These are phyloP conservation scores for Tringa solitaria DNA, from an alignment of 2,113 vertebrate species.

Conservation along the genomic window DNA sequence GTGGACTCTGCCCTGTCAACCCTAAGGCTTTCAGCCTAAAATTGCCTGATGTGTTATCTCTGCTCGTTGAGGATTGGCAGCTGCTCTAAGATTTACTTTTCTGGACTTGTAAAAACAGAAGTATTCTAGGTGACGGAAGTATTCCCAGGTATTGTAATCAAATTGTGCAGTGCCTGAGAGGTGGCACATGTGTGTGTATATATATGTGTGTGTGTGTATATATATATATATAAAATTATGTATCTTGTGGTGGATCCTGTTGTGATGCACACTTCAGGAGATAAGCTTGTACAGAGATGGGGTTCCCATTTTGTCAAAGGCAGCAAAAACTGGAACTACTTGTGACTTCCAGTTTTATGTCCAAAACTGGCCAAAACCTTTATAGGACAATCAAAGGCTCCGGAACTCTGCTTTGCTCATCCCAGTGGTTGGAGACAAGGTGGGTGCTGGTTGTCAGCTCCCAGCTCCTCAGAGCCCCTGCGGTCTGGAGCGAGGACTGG, in stretches of 20 bases:
- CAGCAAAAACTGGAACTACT: not conserved
- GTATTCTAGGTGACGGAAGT: not conserved
- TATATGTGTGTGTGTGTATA: too few relatives aligned
- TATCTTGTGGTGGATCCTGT: not conserved
- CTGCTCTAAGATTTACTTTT: not conserved
- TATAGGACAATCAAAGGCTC: not conserved
- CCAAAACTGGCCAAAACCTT: not conserved
- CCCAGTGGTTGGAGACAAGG: accelerated
- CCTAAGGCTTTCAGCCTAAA: not conserved
- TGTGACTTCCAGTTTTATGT: not conserved
- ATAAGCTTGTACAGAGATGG: not conserved
- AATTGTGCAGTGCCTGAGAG: not conserved
- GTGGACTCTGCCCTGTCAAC: not conserved
- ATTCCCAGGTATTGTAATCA: not conserved
- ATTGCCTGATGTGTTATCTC: not conserved
- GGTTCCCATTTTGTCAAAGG: not conserved
- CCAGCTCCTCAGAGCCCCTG: accelerated
- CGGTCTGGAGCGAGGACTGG: not conserved
- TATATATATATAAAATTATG: not conserved
- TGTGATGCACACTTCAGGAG: not conserved
- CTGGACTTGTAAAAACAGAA: not conserved
- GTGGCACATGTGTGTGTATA: not conserved
- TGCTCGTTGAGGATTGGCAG: not conserved
- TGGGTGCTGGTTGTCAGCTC: not conserved
- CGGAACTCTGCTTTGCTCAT: not conserved